Conservation (phyloP, 2,888 invertebrate genomes). For the Dusona sp. region DNA sequence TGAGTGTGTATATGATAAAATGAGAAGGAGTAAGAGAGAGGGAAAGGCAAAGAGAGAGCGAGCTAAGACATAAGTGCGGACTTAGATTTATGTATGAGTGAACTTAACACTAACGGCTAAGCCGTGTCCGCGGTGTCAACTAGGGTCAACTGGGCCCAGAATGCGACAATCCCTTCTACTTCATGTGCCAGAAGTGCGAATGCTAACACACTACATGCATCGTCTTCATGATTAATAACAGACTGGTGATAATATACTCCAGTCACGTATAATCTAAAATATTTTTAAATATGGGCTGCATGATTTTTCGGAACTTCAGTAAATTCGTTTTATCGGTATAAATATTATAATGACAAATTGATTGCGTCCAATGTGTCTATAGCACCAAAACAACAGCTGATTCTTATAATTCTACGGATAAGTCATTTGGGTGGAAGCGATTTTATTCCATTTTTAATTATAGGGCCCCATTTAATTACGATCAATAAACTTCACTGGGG, state of each 20-base stretch:
- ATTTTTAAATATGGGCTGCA: background rate
- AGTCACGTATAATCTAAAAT: slow-evolving; percentile 18
- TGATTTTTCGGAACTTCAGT: slow-evolving; percentile 17
- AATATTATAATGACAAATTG: background rate
- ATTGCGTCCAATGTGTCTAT: background rate
- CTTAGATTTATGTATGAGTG: slow-evolving; percentile 84
- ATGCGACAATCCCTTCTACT: slow-evolving; percentile 83
- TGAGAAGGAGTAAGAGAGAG: slow-evolving; percentile 40
- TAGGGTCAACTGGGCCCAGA: slow-evolving; percentile 84
- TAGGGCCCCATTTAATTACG: background rate
- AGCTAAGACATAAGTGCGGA: slow-evolving; percentile 81
- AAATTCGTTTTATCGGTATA: background rate
- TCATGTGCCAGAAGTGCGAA: slow-evolving; percentile 70
- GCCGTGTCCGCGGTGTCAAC: slow-evolving; percentile 83
- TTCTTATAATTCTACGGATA: background rate
- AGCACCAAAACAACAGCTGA: background rate
- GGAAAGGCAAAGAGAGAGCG: slow-evolving; percentile 30
- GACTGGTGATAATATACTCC: slow-evolving; percentile 33
- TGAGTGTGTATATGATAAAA: slow-evolving; percentile 35
- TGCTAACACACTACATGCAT: slow-evolving; percentile 77
- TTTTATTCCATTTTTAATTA: background rate
- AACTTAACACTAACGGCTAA: slow-evolving; percentile 84
- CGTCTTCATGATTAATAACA: slow-evolving; percentile 67
- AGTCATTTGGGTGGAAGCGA: background rate
- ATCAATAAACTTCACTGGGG: background rate